Evolutionary conservation across 1,140 invertebrate genomes (phyloP).

Genomic region (Varroa destructor): DNA sequence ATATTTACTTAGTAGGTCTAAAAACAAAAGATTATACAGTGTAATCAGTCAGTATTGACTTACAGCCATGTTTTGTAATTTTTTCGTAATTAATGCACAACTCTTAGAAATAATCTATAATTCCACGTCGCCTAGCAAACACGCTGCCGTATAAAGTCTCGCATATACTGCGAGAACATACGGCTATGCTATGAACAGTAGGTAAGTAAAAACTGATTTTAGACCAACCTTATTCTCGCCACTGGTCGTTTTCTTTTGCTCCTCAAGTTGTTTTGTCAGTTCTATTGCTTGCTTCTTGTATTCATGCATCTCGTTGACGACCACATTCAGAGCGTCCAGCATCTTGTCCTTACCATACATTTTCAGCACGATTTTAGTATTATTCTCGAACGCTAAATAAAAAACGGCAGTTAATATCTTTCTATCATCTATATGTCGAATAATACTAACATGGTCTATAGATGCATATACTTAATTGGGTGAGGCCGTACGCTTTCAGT

Average conservation of each 20-base stretch:
- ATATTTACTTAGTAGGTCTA: no score
- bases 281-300: slow-evolving; percentile 12
- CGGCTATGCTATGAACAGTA: no score
- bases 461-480: neutral
- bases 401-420: neutral
- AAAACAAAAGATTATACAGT: no score
- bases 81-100: no score
- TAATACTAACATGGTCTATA: neutral
- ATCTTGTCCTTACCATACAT: slow-evolving; percentile 12
- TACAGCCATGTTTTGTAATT: no score
- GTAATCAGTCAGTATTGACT: no score
- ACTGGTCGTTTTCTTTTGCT: neutral
- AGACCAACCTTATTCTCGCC: no score
- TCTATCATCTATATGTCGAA: neutral
- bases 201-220: no score
- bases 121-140: no score
- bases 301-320: slow-evolving; percentile 15
- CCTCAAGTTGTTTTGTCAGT: slow-evolving; percentile 6
- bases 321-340: slow-evolving; percentile 20
- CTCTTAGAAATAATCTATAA: no score
- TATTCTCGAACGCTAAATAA: neutral
- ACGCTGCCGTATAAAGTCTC: no score
- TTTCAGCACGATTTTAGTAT: slow-evolving; percentile 2
- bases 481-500: neutral
- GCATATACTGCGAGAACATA: no score